phyloP scores from a whole-genome alignment of 2,888 invertebrate species.

The Caenorhabditis auriculariae region DNA sequence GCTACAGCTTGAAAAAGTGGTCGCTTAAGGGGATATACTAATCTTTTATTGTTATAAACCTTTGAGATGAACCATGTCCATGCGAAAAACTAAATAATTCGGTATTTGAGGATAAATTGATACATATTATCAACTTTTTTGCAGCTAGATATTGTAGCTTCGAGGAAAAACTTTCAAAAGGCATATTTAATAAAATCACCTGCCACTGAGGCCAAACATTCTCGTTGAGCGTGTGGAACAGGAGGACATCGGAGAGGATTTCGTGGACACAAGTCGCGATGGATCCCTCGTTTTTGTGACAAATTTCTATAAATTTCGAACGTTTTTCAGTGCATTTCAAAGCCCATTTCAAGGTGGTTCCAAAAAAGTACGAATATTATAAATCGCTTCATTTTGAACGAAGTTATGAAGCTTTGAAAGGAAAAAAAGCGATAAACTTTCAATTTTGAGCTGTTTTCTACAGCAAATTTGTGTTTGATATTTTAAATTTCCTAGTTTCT shows the following conservation, averaged over 20 bases:
- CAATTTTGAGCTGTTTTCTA: no score
- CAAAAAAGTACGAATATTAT: no score
- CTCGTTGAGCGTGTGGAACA: slow-evolving; percentile 51
- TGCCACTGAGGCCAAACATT: slow-evolving; percentile 60
- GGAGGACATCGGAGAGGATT: slow-evolving; percentile 56
- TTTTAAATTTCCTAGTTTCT: neutral
- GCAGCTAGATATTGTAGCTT: neutral
- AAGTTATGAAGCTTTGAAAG: no score
- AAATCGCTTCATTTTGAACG: no score
- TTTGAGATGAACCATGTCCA: neutral
- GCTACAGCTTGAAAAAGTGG: no score
- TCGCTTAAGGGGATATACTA: no score
- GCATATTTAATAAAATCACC: slow-evolving; percentile 41
- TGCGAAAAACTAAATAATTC: no score
- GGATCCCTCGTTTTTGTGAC: slow-evolving; percentile 41
- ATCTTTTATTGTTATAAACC: neutral
- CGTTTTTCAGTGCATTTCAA: neutral
- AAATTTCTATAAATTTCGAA: slow-evolving; percentile 31
- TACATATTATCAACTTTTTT: neutral
- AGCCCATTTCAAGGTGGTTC: no score
- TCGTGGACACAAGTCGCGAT: slow-evolving; percentile 60
- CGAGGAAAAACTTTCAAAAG: no score
- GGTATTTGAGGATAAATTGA: neutral
- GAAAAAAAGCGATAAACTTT: no score
- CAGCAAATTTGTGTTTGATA: no score